Evolutionary conservation across 2,113 vertebrate genomes (phyloP), one percentile per base, ranked within the genome.

Genomic region (Andinoacara biseriatus): DNA sequence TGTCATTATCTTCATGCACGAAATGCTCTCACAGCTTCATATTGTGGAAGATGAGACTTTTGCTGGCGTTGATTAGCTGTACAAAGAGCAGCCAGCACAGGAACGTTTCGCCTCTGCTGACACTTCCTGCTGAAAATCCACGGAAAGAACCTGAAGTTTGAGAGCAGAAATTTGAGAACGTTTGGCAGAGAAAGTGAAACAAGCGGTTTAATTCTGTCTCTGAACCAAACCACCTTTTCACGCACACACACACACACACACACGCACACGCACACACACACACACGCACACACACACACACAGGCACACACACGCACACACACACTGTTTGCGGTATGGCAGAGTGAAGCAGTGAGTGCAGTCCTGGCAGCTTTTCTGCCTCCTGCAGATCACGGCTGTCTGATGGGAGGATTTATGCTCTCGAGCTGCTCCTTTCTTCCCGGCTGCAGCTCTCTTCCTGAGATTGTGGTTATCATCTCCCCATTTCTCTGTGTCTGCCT

Each of bases 71-170:
- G 10, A 11, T 40, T 40, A 11, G 38, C 38, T 40, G 38, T 40
- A 40, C 38, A 11, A 11, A 40, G 10, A 40, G 10, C 62, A 65
- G 62, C 13, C 35, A 38, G 35, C 35, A 35, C 1, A 3, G 20
- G 31, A 7, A 24, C 1, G 7, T 10, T 65, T 17, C 3, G n/a
- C 24, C 2, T 40, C n/a, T 33, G 8, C 43, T 17, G n/a, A 35
- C 3, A 33, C 74, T 60, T 77, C 56, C 65, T 40, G 1, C 1
- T 83, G 1, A 1, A 29, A 46, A 62, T 18, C 14, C 38, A 29
- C 7, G 87, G 91, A 89, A 90, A 90, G 81, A 60, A 84, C 87
- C 87, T 80, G 24, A 77, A 57, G 5, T 88, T 77, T 63, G 5
- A 17, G 31, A 26, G 14, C 8, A 52, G 22, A 24, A 5, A 7